These are phyloP conservation scores for Psophia crepitans DNA, from an alignment of 2,113 vertebrate species.

Conservation along the genomic window DNA sequence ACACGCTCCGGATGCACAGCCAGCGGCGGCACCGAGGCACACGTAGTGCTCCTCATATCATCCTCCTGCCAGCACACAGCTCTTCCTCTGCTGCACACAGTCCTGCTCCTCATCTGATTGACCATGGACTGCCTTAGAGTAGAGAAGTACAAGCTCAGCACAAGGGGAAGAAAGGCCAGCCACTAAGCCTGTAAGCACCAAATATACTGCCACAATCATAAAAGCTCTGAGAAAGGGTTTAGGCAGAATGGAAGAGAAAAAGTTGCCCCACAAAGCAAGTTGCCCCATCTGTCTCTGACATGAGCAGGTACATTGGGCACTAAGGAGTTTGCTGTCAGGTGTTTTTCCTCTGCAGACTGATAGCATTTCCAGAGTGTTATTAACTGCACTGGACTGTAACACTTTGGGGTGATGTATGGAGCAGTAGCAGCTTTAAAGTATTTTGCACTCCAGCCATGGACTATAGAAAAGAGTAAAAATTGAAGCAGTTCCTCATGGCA, in stretches of 20 bases:
- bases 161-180: neutral
- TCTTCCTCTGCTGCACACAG: too few relatives aligned
- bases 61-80: neutral
- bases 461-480: conserved; percentile 60
- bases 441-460: conserved; percentile 52
- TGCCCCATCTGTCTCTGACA: conserved; percentile 60
- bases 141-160: neutral
- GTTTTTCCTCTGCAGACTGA: conserved; percentile 61
- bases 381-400: conserved; percentile 63
- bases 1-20: fast-evolving
- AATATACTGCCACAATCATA: neutral
- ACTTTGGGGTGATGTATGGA: conserved; percentile 73
- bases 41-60: neutral
- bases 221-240: neutral
- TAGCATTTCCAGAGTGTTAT: conserved; percentile 70
- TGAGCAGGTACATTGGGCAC: neutral
- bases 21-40: too few relatives aligned
- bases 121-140: fast-evolving
- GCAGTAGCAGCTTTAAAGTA: conserved; percentile 63
- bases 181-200: neutral
- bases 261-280: neutral
- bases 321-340: conserved; percentile 35
- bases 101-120: neutral
- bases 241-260: neutral
- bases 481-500: conserved; percentile 61